Evolutionary conservation across 1,140 invertebrate genomes (phyloP).

Genomic region (Amphibalanus amphitrite): DNA sequence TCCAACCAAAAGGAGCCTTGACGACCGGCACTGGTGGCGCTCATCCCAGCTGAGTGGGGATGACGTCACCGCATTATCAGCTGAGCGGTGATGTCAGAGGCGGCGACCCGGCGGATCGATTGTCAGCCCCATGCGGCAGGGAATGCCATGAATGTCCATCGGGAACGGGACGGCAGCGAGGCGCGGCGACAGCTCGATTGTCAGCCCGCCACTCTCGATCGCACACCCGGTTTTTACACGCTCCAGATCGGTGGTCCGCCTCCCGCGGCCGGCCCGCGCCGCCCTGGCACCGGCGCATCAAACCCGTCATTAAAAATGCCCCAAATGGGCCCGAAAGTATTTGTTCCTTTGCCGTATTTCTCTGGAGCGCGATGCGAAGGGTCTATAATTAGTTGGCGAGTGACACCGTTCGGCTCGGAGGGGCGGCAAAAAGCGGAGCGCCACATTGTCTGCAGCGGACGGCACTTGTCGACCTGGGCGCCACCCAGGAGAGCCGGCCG

Average conservation of each 20-base stretch:
- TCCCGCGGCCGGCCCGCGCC: too few relatives aligned
- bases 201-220: neutral
- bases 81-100: neutral
- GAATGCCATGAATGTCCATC: neutral
- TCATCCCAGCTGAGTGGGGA: too few relatives aligned
- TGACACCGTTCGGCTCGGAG: neutral
- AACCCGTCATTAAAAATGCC: neutral
- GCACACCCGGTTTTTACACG: neutral
- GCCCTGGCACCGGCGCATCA: neutral
- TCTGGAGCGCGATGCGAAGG: neutral
- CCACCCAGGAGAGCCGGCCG: neutral
- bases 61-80: too few relatives aligned
- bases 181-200: neutral
- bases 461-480: neutral
- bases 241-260: neutral
- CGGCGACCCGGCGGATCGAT: neutral
- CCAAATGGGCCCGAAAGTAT: neutral
- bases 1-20: too few relatives aligned
- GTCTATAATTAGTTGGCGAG: neutral
- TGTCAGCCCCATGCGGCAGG: neutral
- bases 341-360: neutral
- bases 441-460: neutral
- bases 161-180: neutral
- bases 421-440: neutral
- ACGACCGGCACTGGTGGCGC: too few relatives aligned